Percentiles rank a stretch among this genome's conserved stretches.
Conservation (phyloP, 2,888 invertebrate species). For the Mycogona germanica region DNA sequence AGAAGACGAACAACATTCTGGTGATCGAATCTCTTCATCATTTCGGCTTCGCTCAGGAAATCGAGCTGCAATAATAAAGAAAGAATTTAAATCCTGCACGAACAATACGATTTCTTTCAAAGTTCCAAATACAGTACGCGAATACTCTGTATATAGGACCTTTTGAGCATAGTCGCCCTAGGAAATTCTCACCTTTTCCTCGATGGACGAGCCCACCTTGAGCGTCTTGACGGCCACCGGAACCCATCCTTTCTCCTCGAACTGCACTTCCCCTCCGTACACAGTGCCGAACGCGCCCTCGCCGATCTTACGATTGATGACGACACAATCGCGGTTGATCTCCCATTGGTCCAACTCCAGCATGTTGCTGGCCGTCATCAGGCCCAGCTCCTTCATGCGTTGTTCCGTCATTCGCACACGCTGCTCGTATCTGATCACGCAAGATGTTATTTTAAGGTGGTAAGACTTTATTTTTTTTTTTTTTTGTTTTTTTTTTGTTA, state of each 20-base stretch:
- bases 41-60: conserved; percentile 82
- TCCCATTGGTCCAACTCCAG: conserved; percentile 72
- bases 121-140: too few species aligned
- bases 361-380: conserved; percentile 40
- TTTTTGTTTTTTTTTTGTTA: too few species aligned
- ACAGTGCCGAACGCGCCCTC: conserved; percentile 90
- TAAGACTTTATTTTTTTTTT: not conserved
- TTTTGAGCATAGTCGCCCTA: too few species aligned
- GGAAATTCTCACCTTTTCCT: conserved; percentile 60
- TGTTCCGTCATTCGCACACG: conserved; percentile 48
- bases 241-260: conserved; percentile 57
- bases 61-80: conserved; percentile 48
- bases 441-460: too few species aligned
- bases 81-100: too few species aligned
- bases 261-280: conserved; percentile 75
- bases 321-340: conserved; percentile 66
- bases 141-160: too few species aligned
- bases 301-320: conserved; percentile 70
- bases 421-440: conserved; percentile 44
- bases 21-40: conserved; percentile 87
- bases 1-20: conserved; percentile 72
- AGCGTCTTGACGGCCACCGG: conserved; percentile 82
- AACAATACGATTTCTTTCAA: too few species aligned
- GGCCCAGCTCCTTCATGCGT: conserved; percentile 57
- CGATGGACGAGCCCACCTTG: conserved; percentile 65